Evolutionary conservation across 2,797 vertebrate genomes (phyloP), one percentile per base, ranked within the genome.

Genomic region (Calcarius lapponicus): DNA sequence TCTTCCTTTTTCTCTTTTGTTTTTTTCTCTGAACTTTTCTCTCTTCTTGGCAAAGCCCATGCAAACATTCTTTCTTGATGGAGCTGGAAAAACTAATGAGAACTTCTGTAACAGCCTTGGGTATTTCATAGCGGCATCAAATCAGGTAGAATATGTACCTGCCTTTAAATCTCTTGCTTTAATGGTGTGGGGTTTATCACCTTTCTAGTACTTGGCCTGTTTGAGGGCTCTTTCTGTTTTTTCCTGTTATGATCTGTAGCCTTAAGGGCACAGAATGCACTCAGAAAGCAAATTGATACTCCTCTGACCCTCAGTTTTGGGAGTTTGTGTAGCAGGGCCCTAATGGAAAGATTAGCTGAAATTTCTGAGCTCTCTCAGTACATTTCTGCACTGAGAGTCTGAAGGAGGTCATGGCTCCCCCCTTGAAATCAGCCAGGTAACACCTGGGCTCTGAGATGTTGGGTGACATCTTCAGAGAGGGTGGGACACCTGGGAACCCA

Each of bases 231-330:
- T 38, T 54, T 9, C 25, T n/a, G 4, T 2, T 66, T 43, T 61
- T 64, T 34, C 20, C 61, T 17, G 31, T 74, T 84, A 92, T 36
- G 29, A 32, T 80, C 43, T 56, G 14, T 32, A 90, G 40, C 69
- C 53, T 65, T 83, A 58, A 83, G 75, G 54, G 54, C 47, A 78
- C 38, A 88, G 75, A 92, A 88, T 88, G 75, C 69, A 90, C 88
- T 92, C 84, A 90, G 80, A 92, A 90, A 92, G 79, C 22, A 94
- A 92, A 92, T 22, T 71, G 79, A 65, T 91, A n/a, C 14, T 66
- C 47, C 32, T 87, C 61, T 93, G 87, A 80, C 71, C 53, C 32
- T 38, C 47, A 48, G 31, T 85, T 94, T 88, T 67, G 38, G 57
- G 50, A 34, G 8, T 43, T 82, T 85, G 72, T 53, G 45, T 61